Evolutionary conservation across 2,113 vertebrate genomes (phyloP).

Genomic region (Tenrec ecaudatus): DNA sequence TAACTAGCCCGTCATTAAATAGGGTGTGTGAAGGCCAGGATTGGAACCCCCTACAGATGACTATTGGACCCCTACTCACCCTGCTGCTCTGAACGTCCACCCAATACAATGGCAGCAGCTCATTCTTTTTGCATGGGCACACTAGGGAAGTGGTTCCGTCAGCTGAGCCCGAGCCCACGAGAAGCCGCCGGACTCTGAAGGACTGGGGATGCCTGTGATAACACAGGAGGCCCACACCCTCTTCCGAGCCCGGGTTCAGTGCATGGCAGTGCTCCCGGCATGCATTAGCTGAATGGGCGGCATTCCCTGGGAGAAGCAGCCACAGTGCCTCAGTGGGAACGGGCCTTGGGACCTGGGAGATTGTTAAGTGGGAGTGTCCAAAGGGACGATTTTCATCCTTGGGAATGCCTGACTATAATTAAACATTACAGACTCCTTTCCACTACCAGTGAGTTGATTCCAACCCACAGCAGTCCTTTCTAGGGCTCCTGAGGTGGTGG

Average conservation of each 20-base stretch:
- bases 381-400: slow-evolving; percentile 26
- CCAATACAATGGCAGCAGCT: background rate
- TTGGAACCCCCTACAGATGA: background rate
- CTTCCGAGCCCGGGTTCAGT: slow-evolving; percentile 56
- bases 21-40: background rate
- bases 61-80: background rate
- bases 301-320: background rate
- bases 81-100: background rate
- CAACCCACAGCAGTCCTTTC: no score
- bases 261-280: slow-evolving; percentile 34
- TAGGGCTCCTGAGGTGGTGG: no score
- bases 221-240: slow-evolving; percentile 34
- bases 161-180: background rate
- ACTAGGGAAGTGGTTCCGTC: background rate
- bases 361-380: slow-evolving; percentile 11
- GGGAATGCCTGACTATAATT: background rate
- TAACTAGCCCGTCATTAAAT: background rate
- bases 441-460: no score
- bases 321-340: slow-evolving; percentile 32
- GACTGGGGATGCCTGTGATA: background rate
- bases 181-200: background rate
- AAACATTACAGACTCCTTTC: background rate
- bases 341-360: background rate
- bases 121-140: background rate
- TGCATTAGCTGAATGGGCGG: slow-evolving; percentile 44